Evolutionary conservation across 2,888 invertebrate species (phyloP), one percentile per base, ranked within the genome.

Genomic region (Hecatera dysodea): DNA sequence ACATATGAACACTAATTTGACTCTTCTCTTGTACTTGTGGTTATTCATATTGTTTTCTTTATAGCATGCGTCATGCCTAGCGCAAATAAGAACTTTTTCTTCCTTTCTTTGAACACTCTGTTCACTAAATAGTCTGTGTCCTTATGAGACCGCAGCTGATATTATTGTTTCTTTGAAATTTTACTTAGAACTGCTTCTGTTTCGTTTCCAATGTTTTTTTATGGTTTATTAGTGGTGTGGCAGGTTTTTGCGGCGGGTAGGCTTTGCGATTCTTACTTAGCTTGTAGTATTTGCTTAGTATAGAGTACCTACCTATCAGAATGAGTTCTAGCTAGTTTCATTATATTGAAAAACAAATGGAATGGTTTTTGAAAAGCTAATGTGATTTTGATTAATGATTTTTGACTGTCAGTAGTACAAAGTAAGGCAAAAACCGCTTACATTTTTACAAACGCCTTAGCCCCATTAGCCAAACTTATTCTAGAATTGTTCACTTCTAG

Each of bases 91-190:
- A n/a, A n/a, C n/a, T n/a, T n/a, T n/a, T n/a, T n/a, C n/a, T n/a
- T n/a, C n/a, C n/a, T n/a, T n/a, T n/a, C n/a, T n/a, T n/a, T n/a
- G n/a, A 17, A 12, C 15, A 73, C 44, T 78, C 64, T n/a, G 1
- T 63, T 42, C 9, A 8, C 46, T 76, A 12, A 7, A 1, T 67
- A 72, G 19, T 72, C 72, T 33, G n/a, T 64, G 73, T 46, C 71
- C 19, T 76, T 64, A 50, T 78, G 67, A 77, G 83, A 86, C 85
- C 86, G 68, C 84, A 86, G 59, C 67, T 61, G 67, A 83, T 84
- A 81, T 81, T 60, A 83, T 85, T 84, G 83, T 78, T 84, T 79
- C 84, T 85, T 84, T 84, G 83, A 84, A 85, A 83, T 81, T 85
- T 84, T 81, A 84, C 83, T 85, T 84, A 83, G 79, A 85, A 74